Conservation (phyloP, 1,140 invertebrate species). For the Macrotrachela quadricornifera region DNA sequence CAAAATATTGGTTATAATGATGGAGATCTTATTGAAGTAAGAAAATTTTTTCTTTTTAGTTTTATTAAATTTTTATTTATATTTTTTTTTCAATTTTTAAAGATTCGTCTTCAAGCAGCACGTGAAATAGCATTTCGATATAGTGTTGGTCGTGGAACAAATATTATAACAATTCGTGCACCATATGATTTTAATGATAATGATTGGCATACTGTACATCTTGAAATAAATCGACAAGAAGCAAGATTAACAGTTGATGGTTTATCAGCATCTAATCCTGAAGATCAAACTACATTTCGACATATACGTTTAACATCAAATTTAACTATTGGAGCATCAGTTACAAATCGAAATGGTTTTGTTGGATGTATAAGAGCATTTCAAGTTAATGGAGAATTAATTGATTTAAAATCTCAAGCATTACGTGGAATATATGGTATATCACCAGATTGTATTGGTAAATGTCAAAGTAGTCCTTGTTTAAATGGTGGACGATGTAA, state of each 20-base stretch:
- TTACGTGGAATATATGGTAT: slow-evolving; percentile 37
- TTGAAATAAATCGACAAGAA: slow-evolving; percentile 6
- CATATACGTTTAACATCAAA: slow-evolving; percentile 8
- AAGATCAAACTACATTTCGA: slow-evolving; percentile 1
- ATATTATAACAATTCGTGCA: slow-evolving; percentile 2
- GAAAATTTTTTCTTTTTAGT: too few species aligned
- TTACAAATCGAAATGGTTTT: slow-evolving; percentile 68
- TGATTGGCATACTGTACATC: slow-evolving; percentile 7
- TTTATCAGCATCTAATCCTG: background rate
- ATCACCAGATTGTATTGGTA: slow-evolving; percentile 61
- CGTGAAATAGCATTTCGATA: slow-evolving; percentile 3
- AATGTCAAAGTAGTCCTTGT: slow-evolving; percentile 70
- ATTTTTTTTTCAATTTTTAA: too few species aligned
- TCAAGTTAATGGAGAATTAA: slow-evolving; percentile 61
- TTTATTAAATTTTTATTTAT: too few species aligned
- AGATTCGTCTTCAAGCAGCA: background rate
- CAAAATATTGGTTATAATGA: slow-evolving; percentile 53
- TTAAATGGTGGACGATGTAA: slow-evolving; percentile 82
- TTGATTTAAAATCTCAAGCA: slow-evolving; percentile 44
- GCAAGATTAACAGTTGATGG: slow-evolving; percentile 4
- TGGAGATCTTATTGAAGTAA: slow-evolving; percentile 10
- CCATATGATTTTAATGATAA: slow-evolving; percentile 8
- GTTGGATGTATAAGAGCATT: slow-evolving; percentile 77
- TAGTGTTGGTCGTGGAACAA: background rate
- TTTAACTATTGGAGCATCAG: slow-evolving; percentile 36